Evolutionary conservation across 2,113 vertebrate species (phyloP).

Genomic region (Vireo altiloquus): DNA sequence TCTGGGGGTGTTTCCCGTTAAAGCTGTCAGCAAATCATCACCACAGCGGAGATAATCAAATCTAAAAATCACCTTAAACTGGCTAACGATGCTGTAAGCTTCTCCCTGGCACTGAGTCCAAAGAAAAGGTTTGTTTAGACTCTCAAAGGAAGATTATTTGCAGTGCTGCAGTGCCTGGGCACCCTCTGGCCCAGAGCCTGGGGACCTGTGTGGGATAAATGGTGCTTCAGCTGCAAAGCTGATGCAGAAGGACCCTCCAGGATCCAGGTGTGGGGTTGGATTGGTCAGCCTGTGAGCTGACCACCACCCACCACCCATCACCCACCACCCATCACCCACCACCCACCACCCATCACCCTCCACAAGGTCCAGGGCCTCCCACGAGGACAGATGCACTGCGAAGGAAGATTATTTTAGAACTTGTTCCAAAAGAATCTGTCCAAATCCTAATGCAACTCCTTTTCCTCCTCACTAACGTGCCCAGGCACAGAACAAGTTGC

Average conservation of each 20-base stretch:
- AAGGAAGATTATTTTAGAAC: not conserved
- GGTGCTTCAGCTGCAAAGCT: not conserved
- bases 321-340: conserved; percentile 22
- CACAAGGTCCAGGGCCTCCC: conserved; percentile 24
- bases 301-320: conserved; percentile 34
- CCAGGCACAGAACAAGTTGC: not conserved
- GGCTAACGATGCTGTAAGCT: not conserved
- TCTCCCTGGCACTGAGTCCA: not conserved
- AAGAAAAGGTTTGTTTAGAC: not conserved
- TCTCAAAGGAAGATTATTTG: not conserved
- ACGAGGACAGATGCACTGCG: not conserved
- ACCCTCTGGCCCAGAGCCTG: not conserved
- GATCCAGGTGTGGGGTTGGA: not conserved
- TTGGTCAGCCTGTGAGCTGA: conserved; percentile 5
- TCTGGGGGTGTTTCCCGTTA: rapidly evolving
- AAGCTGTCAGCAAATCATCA: not conserved
- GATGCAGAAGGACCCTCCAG: not conserved
- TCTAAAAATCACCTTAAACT: not conserved
- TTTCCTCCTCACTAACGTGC: not conserved
- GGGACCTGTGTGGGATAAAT: not conserved
- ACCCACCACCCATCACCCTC: conserved; percentile 43
- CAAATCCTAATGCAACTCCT: not conserved
- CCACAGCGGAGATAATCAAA: not conserved
- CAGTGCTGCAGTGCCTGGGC: not conserved
- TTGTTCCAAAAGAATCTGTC: conserved; percentile 38